Evolutionary conservation across 2,888 invertebrate species (phyloP).

Genomic region (Agonopterix arenella): DNA sequence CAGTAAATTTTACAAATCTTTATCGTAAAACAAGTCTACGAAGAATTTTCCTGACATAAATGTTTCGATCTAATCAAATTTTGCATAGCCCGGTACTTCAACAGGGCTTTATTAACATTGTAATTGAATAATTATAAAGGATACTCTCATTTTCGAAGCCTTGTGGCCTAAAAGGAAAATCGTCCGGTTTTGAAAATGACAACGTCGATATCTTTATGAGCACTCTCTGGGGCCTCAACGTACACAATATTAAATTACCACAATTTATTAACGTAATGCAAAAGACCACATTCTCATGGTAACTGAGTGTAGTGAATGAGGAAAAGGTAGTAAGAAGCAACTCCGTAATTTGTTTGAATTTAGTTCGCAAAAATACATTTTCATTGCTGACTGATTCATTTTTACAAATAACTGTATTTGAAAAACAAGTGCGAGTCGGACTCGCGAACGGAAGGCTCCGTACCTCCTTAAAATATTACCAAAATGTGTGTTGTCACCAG

Average conservation of each 20-base stretch:
- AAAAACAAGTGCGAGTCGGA: too few species aligned
- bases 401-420: neutral
- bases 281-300: constrained; percentile 8
- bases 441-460: too few species aligned
- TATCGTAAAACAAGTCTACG: neutral
- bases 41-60: neutral
- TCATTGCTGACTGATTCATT: neutral
- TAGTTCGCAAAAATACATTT: neutral
- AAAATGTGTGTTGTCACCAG: too few species aligned
- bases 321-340: constrained; percentile 1
- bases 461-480: too few species aligned
- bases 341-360: neutral
- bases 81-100: constrained; percentile 5
- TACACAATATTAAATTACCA: constrained; percentile 10
- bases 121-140: constrained; percentile 42
- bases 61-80: constrained; percentile 2
- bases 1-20: neutral
- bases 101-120: constrained; percentile 33
- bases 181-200: constrained; percentile 10
- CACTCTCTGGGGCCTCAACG: constrained; percentile 6
- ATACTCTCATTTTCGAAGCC: constrained; percentile 33
- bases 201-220: constrained; percentile 9
- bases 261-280: constrained; percentile 13
- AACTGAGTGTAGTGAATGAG: neutral
- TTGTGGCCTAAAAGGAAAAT: constrained; percentile 18